Percentiles rank a stretch among this genome's conserved stretches.
Evolutionary conservation across 2,888 invertebrate genomes (phyloP).

Genomic region (Watsonalla cultraria): DNA sequence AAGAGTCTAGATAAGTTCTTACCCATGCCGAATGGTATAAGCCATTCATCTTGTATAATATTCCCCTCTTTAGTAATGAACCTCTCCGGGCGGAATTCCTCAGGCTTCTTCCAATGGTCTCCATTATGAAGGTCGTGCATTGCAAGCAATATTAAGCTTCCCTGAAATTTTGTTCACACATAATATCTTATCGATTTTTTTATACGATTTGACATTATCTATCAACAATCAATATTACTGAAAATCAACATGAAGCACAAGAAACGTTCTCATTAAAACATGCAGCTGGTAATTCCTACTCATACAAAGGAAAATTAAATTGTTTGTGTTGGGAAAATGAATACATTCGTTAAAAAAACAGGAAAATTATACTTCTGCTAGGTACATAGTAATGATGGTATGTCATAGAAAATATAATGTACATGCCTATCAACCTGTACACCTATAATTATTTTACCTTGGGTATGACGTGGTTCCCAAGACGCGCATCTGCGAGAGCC

Average conservation of each 20-base stretch:
- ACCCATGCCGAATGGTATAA: constrained; percentile 77
- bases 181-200: background rate
- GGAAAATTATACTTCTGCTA: too few relatives aligned
- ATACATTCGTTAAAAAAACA: too few relatives aligned
- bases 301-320: too few relatives aligned
- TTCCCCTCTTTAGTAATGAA: constrained; percentile 79
- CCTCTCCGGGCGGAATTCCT: constrained; percentile 80
- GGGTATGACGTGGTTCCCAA: constrained; percentile 85
- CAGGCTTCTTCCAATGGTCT: constrained; percentile 78
- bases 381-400: too few relatives aligned
- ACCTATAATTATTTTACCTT: constrained; percentile 74
- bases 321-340: too few relatives aligned
- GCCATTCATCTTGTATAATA: constrained; percentile 59
- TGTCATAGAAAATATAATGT: too few relatives aligned
- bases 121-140: constrained; percentile 81
- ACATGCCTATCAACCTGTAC: too few relatives aligned
- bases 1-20: constrained; percentile 16
- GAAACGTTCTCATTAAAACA: too few relatives aligned
- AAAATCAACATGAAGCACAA: too few relatives aligned
- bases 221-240: too few relatives aligned
- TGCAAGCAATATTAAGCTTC: constrained; percentile 79
- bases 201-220: too few relatives aligned
- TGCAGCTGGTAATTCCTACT: too few relatives aligned
- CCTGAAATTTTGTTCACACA: constrained; percentile 45
- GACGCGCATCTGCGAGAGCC: constrained; percentile 82